phyloP scores from a whole-genome alignment of 2,113 vertebrate species.

The Tautogolabrus adspersus region DNA sequence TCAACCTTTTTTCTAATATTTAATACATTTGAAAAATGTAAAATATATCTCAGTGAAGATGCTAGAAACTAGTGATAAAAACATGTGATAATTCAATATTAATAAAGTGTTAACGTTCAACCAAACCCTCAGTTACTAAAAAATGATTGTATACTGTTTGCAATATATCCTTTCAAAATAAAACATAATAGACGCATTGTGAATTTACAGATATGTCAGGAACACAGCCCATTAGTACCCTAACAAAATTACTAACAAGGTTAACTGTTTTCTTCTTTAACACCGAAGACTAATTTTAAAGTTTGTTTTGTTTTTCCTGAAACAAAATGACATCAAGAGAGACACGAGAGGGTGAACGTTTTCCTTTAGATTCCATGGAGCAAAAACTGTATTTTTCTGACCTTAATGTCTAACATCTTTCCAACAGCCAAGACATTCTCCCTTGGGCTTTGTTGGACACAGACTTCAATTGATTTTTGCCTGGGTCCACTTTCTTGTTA shows the following conservation, averaged over 20 bases:
- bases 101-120: no score
- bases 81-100: no score
- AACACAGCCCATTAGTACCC: background rate
- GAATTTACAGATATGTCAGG: background rate
- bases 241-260: background rate
- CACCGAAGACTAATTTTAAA: background rate
- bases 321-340: background rate
- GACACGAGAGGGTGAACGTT: background rate
- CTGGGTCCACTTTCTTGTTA: slow-evolving; percentile 14
- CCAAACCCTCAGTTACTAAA: no score
- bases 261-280: background rate
- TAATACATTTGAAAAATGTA: no score
- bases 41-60: no score
- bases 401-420: slow-evolving; percentile 1
- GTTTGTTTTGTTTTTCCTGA: no score
- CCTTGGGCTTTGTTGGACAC: slow-evolving; percentile 6
- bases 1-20: no score
- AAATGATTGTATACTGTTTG: background rate
- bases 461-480: slow-evolving; percentile 13
- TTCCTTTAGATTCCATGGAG: background rate
- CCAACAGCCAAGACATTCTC: background rate
- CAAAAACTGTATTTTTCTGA: slow-evolving; percentile 13
- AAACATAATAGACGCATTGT: background rate
- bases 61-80: no score
- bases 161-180: background rate